phyloP scores from a whole-genome alignment of 2,113 vertebrate genomes.

The Nothoprocta perdicaria region DNA sequence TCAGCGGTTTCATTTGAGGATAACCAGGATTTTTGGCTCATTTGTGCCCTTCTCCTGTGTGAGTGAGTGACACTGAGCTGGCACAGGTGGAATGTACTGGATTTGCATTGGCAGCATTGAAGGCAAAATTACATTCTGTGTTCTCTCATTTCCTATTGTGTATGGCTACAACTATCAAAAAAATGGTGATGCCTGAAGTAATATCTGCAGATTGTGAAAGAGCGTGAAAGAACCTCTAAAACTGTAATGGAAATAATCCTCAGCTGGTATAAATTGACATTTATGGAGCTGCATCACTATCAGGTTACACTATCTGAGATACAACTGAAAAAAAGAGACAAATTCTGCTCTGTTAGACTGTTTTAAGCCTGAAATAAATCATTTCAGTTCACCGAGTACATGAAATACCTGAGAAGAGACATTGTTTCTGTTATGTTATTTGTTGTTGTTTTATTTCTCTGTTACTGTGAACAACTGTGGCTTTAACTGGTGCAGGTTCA shows the following conservation, averaged over 20 bases:
- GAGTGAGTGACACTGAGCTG: neutral
- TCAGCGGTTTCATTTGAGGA: neutral
- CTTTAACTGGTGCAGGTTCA: slow-evolving; percentile 49
- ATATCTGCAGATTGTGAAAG: neutral
- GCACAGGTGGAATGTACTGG: neutral
- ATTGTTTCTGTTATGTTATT: slow-evolving; percentile 4
- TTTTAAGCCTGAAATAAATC: slow-evolving; percentile 28
- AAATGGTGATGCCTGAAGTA: neutral
- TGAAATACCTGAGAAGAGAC: neutral
- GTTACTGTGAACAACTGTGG: slow-evolving; percentile 16
- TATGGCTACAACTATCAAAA: neutral
- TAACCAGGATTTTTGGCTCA: neutral
- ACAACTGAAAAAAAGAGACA: neutral
- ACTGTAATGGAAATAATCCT: slow-evolving; percentile 8
- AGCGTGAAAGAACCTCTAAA: slow-evolving; percentile 21
- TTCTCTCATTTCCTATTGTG: neutral
- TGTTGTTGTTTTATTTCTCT: slow-evolving; percentile 16
- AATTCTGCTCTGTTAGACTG: neutral
- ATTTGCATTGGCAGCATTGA: neutral
- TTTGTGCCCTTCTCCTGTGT: neutral
- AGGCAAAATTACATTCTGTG: neutral
- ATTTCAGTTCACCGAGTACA: neutral
- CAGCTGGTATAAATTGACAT: slow-evolving; percentile 8
- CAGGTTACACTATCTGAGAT: neutral
- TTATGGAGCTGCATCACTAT: neutral